A percentile compares a stretch with the other conserved stretches of the same genome.
Conservation (phyloP, 1,140 invertebrate species). For the Leptinotarsa defecta region DNA sequence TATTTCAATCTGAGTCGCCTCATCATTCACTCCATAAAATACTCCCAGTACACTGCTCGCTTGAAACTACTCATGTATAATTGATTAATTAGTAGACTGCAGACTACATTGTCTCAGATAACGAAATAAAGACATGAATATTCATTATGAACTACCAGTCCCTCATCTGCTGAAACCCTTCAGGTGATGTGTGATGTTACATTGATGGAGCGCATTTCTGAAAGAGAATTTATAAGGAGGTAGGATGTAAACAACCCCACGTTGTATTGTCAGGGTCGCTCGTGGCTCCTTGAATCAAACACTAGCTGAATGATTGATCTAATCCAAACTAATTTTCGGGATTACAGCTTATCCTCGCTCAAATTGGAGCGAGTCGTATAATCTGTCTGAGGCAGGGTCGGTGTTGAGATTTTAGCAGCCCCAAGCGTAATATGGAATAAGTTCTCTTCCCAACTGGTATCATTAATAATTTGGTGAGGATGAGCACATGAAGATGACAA, state of each 20-base stretch:
- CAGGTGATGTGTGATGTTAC: background rate
- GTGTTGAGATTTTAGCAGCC: background rate
- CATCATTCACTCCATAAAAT: no score
- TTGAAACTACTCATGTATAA: constrained; percentile 6
- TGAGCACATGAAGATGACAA: no score
- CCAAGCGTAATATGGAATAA: background rate
- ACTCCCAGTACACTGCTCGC: background rate
- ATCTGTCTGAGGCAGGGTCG: background rate
- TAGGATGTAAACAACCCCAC: background rate
- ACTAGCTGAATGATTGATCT: constrained; percentile 4
- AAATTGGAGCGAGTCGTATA: background rate
- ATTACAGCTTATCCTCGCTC: background rate
- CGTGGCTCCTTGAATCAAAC: background rate
- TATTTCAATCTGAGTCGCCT: no score
- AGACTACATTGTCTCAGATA: background rate
- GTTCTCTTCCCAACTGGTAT: no score
- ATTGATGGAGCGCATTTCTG: background rate
- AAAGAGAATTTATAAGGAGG: background rate
- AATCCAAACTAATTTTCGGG: background rate
- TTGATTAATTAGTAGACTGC: constrained; percentile 3
- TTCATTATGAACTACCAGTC: background rate
- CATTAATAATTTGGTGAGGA: no score
- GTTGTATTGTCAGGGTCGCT: background rate
- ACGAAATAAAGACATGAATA: constrained; percentile 4
- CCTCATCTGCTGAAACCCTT: background rate